phyloP scores from a whole-genome alignment of 2,113 vertebrate genomes.

The Osmerus mordax region DNA sequence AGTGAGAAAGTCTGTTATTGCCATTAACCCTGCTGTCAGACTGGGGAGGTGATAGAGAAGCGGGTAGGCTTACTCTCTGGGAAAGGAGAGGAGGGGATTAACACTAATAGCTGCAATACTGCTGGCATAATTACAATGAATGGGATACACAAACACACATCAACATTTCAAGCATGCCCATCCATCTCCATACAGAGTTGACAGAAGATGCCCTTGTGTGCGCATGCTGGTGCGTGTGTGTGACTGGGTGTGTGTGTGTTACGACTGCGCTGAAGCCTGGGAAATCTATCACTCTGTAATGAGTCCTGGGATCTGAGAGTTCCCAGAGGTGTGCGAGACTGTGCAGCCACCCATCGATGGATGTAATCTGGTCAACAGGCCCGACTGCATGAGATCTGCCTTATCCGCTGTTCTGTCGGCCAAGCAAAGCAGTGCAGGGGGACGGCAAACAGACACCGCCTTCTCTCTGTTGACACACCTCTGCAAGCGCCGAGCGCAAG shows the following conservation, averaged over 20 bases:
- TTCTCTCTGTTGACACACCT: not conserved
- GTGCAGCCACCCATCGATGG: not conserved
- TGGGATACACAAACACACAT: slow-evolving; percentile 21
- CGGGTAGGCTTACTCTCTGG: not conserved
- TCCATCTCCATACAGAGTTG: too few species aligned
- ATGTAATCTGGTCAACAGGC: slow-evolving; percentile 4
- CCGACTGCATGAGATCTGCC: not conserved
- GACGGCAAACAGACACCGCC: not conserved
- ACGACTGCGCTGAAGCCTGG: slow-evolving; percentile 3
- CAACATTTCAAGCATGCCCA: not conserved
- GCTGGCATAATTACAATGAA: slow-evolving; percentile 35
- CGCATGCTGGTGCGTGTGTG: slow-evolving; percentile 11
- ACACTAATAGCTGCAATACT: slow-evolving; percentile 12
- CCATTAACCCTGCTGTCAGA: slow-evolving; percentile 36
- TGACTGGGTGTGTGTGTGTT: slow-evolving; percentile 7
- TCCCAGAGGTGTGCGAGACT: not conserved
- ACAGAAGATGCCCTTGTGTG: too few species aligned
- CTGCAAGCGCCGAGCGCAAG: too few species aligned
- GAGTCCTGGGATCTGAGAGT: not conserved
- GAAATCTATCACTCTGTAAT: slow-evolving; percentile 17
- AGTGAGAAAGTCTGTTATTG: slow-evolving; percentile 14
- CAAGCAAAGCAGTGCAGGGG: not conserved
- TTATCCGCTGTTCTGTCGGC: not conserved
- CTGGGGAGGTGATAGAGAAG: slow-evolving; percentile 5
- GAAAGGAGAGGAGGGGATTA: not conserved